Percentiles rank a stretch among this genome's conserved stretches.
Evolutionary conservation across 2,113 vertebrate species (phyloP).

Genomic region (Labeo catla): DNA sequence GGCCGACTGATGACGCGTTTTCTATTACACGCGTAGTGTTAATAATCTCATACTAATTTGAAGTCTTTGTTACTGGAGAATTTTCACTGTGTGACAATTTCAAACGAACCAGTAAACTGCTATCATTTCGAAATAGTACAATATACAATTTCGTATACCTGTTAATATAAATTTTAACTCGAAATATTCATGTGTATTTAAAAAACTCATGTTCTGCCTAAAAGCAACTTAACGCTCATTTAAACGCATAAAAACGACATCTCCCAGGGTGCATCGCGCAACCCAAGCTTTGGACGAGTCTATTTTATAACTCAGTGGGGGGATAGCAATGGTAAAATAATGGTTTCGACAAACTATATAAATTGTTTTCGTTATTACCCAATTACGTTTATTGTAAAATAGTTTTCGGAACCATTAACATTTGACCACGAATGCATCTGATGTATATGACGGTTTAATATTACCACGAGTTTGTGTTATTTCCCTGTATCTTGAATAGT

Average conservation of each 20-base stretch:
- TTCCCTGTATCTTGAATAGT: constrained; percentile 4
- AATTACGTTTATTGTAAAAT: background rate
- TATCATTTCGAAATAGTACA: background rate
- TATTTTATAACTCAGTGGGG: constrained; percentile 29
- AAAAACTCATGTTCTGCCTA: background rate
- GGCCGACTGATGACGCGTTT: no score
- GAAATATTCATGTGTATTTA: background rate
- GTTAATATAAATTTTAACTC: background rate
- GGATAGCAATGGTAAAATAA: background rate
- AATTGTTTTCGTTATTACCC: background rate
- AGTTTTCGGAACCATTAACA: background rate
- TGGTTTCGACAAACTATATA: background rate
- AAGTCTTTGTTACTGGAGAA: background rate
- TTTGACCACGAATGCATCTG: background rate
- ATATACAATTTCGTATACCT: background rate
- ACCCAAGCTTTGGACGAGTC: constrained; percentile 41
- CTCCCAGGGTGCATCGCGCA: constrained; percentile 56
- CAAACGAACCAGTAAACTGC: background rate
- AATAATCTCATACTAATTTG: background rate
- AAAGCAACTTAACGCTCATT: background rate
- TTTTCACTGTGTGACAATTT: background rate
- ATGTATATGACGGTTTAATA: background rate
- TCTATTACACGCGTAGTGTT: background rate
- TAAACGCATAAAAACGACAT: constrained; percentile 24
- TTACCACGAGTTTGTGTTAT: background rate